phyloP scores from a whole-genome alignment of 2,888 invertebrate genomes.

The Agonopterix heracliana region DNA sequence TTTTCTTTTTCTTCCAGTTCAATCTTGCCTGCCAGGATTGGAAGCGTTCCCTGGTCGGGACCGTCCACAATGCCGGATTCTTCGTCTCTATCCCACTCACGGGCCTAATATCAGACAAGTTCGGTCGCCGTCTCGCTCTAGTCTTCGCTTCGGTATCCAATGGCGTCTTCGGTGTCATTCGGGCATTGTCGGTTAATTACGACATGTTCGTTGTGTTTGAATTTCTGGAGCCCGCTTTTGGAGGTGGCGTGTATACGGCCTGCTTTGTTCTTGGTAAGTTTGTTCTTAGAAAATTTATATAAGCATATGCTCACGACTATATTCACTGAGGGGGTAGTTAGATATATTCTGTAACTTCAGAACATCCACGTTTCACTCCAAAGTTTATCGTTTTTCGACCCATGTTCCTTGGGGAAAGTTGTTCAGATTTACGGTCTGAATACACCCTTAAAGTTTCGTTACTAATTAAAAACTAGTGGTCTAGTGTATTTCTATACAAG shows the following conservation, averaged over 20 bases:
- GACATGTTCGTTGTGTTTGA: conserved; percentile 76
- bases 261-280: conserved; percentile 78
- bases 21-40: conserved; percentile 81
- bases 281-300: conserved; percentile 8
- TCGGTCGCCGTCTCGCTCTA: conserved; percentile 78
- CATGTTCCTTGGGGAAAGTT: too few relatives aligned
- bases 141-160: conserved; percentile 73
- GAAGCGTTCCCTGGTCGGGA: conserved; percentile 85
- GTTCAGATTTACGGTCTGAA: too few relatives aligned
- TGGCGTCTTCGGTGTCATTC: conserved; percentile 73
- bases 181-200: conserved; percentile 76
- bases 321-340: too few relatives aligned
- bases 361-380: too few relatives aligned
- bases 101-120: conserved; percentile 82
- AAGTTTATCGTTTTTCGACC: too few relatives aligned
- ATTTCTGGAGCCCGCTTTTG: conserved; percentile 75
- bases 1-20: conserved; percentile 68
- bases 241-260: conserved; percentile 76
- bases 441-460: too few relatives aligned
- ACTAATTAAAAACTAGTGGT: too few relatives aligned
- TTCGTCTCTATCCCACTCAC: conserved; percentile 83
- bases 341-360: too few relatives aligned
- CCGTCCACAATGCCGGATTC: conserved; percentile 84
- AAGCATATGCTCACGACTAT: too few relatives aligned
- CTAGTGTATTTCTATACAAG: too few relatives aligned